phyloP scores from a whole-genome alignment of 2,797 vertebrate genomes.

The Pelodytes ibericus region DNA sequence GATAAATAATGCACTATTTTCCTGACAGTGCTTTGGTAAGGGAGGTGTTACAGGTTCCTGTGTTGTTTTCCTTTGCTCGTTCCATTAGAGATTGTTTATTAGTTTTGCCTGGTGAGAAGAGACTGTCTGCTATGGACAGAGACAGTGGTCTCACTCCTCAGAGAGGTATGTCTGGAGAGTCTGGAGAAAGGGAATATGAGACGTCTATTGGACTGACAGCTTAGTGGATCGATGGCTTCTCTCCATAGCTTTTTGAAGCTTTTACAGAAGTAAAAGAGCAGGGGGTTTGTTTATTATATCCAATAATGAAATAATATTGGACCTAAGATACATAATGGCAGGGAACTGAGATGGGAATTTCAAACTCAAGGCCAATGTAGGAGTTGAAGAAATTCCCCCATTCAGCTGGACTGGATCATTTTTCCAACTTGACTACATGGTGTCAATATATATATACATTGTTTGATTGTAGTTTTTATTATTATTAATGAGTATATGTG shows the following conservation, averaged over 20 bases:
- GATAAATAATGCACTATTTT: background rate
- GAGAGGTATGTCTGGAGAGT: conserved; percentile 31
- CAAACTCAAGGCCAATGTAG: too few relatives aligned
- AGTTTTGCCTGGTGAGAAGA: conserved; percentile 7
- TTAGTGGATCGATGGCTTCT: conserved; percentile 31
- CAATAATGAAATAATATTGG: too few relatives aligned
- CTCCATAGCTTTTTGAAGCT: background rate
- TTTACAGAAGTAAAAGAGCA: too few relatives aligned
- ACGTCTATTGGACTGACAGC: background rate
- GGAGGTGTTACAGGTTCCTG: background rate
- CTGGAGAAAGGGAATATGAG: conserved; percentile 38
- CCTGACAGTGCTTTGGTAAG: background rate
- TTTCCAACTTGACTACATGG: too few relatives aligned
- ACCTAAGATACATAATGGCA: too few relatives aligned
- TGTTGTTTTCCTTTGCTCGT: conserved; percentile 4
- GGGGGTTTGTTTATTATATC: too few relatives aligned
- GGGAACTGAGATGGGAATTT: too few relatives aligned
- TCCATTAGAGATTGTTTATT: conserved; percentile 16
- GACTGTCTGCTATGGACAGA: conserved; percentile 34
- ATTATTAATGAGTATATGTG: too few relatives aligned
- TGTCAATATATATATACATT: too few relatives aligned
- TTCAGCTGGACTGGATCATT: too few relatives aligned
- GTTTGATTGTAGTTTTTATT: too few relatives aligned
- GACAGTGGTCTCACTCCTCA: conserved; percentile 12
- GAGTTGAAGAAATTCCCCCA: too few relatives aligned